phyloP scores from a whole-genome alignment of 2,888 invertebrate species.

The Pristionchus japonicus region DNA sequence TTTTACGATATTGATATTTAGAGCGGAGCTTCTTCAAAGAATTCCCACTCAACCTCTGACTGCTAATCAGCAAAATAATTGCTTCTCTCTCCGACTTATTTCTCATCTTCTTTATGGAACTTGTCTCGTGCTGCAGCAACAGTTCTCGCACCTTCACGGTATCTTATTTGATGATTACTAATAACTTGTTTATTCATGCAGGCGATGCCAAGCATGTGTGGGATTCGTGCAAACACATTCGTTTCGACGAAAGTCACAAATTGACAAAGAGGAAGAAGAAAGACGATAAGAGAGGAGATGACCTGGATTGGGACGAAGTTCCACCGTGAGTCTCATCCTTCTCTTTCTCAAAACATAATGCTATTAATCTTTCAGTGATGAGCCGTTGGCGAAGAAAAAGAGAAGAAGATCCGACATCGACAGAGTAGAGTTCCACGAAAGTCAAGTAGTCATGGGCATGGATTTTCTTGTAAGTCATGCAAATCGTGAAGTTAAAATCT shows the following conservation, averaged over 20 bases:
- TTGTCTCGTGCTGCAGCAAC: slow-evolving; percentile 21
- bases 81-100: slow-evolving; percentile 30
- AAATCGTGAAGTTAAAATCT: no score
- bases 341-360: background rate
- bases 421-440: background rate
- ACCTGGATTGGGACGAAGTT: slow-evolving; percentile 1
- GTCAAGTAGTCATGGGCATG: slow-evolving; percentile 31
- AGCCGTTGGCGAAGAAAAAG: background rate
- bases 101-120: slow-evolving; percentile 42
- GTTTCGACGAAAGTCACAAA: background rate
- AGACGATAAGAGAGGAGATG: no score
- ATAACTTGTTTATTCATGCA: background rate
- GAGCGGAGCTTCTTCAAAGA: slow-evolving; percentile 19
- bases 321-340: background rate
- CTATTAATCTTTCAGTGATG: background rate
- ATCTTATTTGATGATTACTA: background rate
- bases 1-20: no score
- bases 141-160: slow-evolving; percentile 31
- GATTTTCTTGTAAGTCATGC: background rate
- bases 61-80: background rate
- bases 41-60: slow-evolving; percentile 2
- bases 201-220: slow-evolving; percentile 13
- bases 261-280: background rate
- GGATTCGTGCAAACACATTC: slow-evolving; percentile 28
- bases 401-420: background rate